phyloP scores from a whole-genome alignment of 2,113 vertebrate species.

The Lipotes vexillifer region DNA sequence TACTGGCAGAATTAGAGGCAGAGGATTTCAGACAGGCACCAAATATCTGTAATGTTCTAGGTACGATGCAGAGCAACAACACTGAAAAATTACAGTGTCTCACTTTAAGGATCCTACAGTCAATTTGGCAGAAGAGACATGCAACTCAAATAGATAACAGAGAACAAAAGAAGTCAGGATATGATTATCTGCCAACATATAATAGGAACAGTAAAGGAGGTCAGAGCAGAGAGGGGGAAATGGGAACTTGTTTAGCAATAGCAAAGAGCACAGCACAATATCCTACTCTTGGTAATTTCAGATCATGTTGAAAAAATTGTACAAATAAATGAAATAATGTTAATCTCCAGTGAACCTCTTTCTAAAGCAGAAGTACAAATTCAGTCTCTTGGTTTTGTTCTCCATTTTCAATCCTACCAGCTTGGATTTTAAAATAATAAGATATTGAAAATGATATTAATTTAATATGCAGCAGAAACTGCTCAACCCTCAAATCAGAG shows the following conservation, averaged over 20 bases:
- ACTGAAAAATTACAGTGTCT: not conserved
- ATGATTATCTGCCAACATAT: not conserved
- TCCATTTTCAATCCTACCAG: not conserved
- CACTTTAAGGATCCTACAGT: not conserved
- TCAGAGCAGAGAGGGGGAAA: not conserved
- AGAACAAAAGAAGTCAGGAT: not conserved
- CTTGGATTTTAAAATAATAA: not conserved
- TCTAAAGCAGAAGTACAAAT: not conserved
- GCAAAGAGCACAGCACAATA: not conserved
- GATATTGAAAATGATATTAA: not conserved
- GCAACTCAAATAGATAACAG: slow-evolving; percentile 1
- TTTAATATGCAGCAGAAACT: not conserved
- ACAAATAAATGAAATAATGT: not conserved
- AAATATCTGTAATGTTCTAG: not conserved
- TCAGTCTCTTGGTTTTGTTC: not conserved
- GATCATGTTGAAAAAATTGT: not conserved
- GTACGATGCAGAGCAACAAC: not conserved
- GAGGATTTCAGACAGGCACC: not conserved
- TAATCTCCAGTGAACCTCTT: not conserved
- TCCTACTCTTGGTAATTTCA: not conserved
- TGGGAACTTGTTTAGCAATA: not conserved
- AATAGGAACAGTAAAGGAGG: not conserved
- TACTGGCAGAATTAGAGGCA: not conserved
- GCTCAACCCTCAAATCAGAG: not conserved
- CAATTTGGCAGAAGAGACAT: not conserved